These are phyloP conservation scores for Maccullochella peelii DNA, from an alignment of 2,113 vertebrate genomes.

Conservation along the genomic window DNA sequence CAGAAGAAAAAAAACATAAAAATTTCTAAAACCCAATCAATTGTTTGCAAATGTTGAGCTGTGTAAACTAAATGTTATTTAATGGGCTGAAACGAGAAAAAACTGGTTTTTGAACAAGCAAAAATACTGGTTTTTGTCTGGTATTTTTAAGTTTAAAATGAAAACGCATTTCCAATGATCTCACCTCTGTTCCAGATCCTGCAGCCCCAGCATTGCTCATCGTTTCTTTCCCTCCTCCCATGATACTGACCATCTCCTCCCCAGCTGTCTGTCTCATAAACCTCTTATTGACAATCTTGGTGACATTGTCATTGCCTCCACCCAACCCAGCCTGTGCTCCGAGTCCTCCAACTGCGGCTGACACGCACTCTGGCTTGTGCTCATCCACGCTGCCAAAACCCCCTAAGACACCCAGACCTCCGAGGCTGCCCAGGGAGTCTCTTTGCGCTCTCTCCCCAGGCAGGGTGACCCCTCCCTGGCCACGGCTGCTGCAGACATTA, in stretches of 20 bases:
- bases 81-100: neutral
- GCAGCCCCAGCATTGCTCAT: slow-evolving; percentile 77
- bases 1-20: too few species aligned
- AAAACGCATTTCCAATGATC: neutral
- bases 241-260: slow-evolving; percentile 85
- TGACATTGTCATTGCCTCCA: slow-evolving; percentile 84
- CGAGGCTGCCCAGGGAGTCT: slow-evolving; percentile 48
- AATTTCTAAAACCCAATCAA: too few species aligned
- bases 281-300: slow-evolving; percentile 92
- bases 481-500: slow-evolving; percentile 87
- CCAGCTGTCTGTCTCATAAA: slow-evolving; percentile 87
- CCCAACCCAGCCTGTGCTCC: slow-evolving; percentile 42
- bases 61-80: neutral
- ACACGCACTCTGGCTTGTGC: slow-evolving; percentile 82
- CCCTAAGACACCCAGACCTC: slow-evolving; percentile 1
- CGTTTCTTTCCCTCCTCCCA: slow-evolving; percentile 76
- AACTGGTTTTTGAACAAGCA: too few species aligned
- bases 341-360: slow-evolving; percentile 67
- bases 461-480: slow-evolving; percentile 49
- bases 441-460: slow-evolving; percentile 76
- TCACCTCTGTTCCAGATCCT: slow-evolving; percentile 77
- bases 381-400: slow-evolving; percentile 79
- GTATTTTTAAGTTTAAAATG: neutral
- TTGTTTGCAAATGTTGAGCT: neutral
- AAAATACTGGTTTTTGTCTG: too few species aligned